phyloP scores from a whole-genome alignment of 2,888 invertebrate species.

The Drosophila melanosoma region DNA sequence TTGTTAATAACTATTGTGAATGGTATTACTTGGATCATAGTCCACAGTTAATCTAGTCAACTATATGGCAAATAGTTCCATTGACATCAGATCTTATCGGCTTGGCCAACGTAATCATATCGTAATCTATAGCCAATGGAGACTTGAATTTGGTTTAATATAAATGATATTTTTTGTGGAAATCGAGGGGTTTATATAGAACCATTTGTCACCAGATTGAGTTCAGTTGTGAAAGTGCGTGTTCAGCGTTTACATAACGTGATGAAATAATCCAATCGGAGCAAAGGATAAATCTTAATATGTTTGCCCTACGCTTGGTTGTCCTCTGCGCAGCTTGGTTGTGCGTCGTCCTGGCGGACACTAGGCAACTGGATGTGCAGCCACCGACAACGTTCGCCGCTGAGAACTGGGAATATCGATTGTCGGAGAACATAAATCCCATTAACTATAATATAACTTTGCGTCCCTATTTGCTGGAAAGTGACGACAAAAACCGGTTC shows the following conservation, averaged over 20 bases:
- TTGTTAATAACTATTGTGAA: background rate
- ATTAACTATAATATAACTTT: slow-evolving; percentile 86
- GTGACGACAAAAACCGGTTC: slow-evolving; percentile 69
- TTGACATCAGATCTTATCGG: slow-evolving; percentile 51
- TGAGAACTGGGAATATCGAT: slow-evolving; percentile 68
- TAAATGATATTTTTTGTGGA: no score
- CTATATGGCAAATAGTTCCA: slow-evolving; percentile 28
- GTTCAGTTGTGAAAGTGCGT: slow-evolving; percentile 55
- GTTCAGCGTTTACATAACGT: slow-evolving; percentile 14
- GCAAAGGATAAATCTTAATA: slow-evolving; percentile 10
- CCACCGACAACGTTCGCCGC: slow-evolving; percentile 42
- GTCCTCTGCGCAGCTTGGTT: slow-evolving; percentile 59
- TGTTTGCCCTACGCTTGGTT: slow-evolving; percentile 54
- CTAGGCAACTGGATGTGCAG: slow-evolving; percentile 27
- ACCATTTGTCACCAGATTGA: slow-evolving; percentile 15
- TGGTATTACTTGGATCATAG: slow-evolving; percentile 14
- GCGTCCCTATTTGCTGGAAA: slow-evolving; percentile 85
- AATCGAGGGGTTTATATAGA: slow-evolving; percentile 50
- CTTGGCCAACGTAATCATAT: slow-evolving; percentile 46
- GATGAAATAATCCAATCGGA: slow-evolving; percentile 22
- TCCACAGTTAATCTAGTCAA: slow-evolving; percentile 20
- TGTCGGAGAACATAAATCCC: slow-evolving; percentile 85
- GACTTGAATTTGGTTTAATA: slow-evolving; percentile 59
- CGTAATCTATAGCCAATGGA: slow-evolving; percentile 59
- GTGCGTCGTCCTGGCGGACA: slow-evolving; percentile 51